Evolutionary conservation across 2,888 invertebrate genomes (phyloP).

Genomic region (Cancer borealis): DNA sequence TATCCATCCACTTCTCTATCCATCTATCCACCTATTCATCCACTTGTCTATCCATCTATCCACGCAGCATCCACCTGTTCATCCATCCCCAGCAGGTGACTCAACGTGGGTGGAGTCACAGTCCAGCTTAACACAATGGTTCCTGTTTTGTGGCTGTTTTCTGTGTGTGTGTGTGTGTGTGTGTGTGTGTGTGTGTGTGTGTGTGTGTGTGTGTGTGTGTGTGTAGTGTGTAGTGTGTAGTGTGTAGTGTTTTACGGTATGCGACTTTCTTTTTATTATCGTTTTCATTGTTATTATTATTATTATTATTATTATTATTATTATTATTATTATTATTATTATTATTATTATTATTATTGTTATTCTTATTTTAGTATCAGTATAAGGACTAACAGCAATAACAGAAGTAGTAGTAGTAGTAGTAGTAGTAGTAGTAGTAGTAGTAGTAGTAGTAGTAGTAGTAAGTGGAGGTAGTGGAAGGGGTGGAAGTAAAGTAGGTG

Average conservation of each 20-base stretch:
- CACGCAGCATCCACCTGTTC: too few species aligned
- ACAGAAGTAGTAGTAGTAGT: too few species aligned
- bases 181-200: constrained; percentile 41
- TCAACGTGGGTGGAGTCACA: background rate
- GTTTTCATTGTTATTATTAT: too few species aligned
- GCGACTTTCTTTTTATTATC: background rate
- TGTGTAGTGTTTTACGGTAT: constrained; percentile 33
- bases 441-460: too few species aligned
- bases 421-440: too few species aligned
- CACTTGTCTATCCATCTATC: background rate
- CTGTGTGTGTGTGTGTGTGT: constrained; percentile 28
- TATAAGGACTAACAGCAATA: too few species aligned
- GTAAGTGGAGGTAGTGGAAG: too few species aligned
- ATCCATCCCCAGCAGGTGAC: background rate
- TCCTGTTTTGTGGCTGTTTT: constrained; percentile 32
- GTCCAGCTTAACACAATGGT: background rate
- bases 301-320: too few species aligned
- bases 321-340: too few species aligned
- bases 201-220: constrained; percentile 46
- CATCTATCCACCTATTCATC: background rate
- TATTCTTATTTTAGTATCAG: too few species aligned
- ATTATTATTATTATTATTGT: too few species aligned
- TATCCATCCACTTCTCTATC: background rate
- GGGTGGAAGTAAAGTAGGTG: background rate
- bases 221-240: background rate